Base-by-base conservation (phyloP, 2,888 invertebrate genomes). In the Aplocera efformata region DNA sequence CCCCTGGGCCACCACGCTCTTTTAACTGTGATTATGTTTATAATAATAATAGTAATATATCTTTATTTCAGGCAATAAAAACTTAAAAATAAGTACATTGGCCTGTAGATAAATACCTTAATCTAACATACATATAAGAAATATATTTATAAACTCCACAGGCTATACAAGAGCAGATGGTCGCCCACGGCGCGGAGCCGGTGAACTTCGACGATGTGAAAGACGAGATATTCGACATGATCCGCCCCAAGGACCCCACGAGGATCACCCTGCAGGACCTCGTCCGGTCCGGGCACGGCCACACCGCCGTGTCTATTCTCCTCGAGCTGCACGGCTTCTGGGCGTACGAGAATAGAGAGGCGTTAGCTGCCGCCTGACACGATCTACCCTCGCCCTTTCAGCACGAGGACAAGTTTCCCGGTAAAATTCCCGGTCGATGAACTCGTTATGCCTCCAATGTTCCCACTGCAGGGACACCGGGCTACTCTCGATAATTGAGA, bases 211-310 rank as follows among this genome's bases (percentile, higher is more conserved):
- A 97, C 58, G 98, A 98, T 81, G 95, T 98, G 0, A 97, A 97
- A 75, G 97, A 98, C 88, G 98, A 98, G 85, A 95, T 98, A 56
- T 98, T 98, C 86, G 98, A 98, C 84, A 98, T 99, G 98, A 96
- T 98, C 1, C 94, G 96, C 50, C 97, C 98, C 0, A 91, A 90
- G 42, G 92, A 98, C 76, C 94, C 96, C 0, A 89, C 92, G 6
- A 91, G 92, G 71, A 97, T 98, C 53, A 97, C 97, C 0, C 82
- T 98, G 1, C 92, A 64, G 58, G 98, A 98, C 86, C 90, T 98
- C 36, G 90, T 96, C 31, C 88, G 64, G 60, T 95, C 97, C 80
- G 97, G 97, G 0, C 97, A 97, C 79, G 98, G 97, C 0, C 97
- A 97, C 64, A 97, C 96, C 0, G 95, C 98, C 44, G 93, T 98